Evolutionary conservation across 2,888 invertebrate species (phyloP).

Genomic region (Drosophila atripex): DNA sequence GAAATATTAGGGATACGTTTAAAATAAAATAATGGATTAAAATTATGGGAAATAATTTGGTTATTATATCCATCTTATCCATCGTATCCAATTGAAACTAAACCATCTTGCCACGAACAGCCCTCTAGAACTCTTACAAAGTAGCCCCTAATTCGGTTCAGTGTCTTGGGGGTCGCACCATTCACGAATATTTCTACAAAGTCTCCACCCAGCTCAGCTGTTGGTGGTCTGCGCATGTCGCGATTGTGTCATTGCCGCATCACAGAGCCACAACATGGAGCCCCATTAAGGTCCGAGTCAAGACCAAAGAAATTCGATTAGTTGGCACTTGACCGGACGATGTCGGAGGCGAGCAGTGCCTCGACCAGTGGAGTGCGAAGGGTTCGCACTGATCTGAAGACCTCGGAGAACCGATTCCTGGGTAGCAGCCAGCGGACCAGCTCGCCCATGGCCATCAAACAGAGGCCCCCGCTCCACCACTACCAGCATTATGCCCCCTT

Average conservation of each 20-base stretch:
- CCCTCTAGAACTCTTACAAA: background rate
- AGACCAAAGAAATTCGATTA: conserved; percentile 31
- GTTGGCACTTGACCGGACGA: conserved; percentile 10
- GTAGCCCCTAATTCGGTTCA: background rate
- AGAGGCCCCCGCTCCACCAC: conserved; percentile 33
- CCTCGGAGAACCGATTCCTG: conserved; percentile 83
- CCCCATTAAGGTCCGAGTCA: conserved; percentile 2
- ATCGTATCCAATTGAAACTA: too few species aligned
- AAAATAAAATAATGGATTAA: conserved; percentile 8
- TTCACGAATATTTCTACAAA: conserved; percentile 35
- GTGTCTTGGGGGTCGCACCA: conserved; percentile 14
- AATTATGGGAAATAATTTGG: too few species aligned
- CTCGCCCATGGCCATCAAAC: conserved; percentile 72
- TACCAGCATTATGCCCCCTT: conserved; percentile 42
- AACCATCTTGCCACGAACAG: background rate
- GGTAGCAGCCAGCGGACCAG: conserved; percentile 58
- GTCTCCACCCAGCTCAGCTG: conserved; percentile 69
- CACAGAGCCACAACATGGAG: conserved; percentile 34
- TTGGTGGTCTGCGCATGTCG: conserved; percentile 73
- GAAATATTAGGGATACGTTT: conserved; percentile 29
- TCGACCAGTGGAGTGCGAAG: conserved; percentile 82
- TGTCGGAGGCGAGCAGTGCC: conserved; percentile 43
- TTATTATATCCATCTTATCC: too few species aligned
- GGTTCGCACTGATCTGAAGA: conserved; percentile 83
- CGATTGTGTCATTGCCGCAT: conserved; percentile 79